Conservation (phyloP, 2,113 vertebrate species). For the Toxotes chatareus region DNA sequence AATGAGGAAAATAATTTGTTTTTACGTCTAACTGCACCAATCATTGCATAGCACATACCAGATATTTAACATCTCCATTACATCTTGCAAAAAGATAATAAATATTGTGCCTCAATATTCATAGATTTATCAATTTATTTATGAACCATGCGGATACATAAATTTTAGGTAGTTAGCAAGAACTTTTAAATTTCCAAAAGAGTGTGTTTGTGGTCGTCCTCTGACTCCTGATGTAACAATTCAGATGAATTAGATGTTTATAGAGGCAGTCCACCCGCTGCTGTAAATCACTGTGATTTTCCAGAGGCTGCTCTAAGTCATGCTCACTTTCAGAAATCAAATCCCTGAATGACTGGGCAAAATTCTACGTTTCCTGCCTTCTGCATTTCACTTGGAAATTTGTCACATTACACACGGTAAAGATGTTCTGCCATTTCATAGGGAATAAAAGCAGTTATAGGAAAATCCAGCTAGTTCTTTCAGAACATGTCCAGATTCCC, state of each 20-base stretch:
- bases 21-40: background rate
- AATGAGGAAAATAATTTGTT: background rate
- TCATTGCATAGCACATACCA: background rate
- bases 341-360: background rate
- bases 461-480: background rate
- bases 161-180: background rate
- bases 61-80: background rate
- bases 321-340: background rate
- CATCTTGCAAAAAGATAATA: background rate
- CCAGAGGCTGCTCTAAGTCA: background rate
- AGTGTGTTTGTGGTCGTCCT: background rate
- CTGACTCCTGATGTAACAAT: slow-evolving; percentile 2
- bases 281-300: background rate
- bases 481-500: background rate
- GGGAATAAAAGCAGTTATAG: background rate
- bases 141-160: background rate
- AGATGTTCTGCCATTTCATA: background rate
- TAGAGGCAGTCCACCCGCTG: background rate
- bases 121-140: background rate
- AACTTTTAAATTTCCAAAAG: background rate
- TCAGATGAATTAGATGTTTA: background rate
- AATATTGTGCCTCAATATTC: background rate
- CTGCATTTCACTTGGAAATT: background rate
- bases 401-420: background rate
- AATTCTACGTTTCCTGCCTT: background rate